A percentile compares a stretch with the other conserved stretches of the same genome.
These are phyloP conservation scores for Willowsia nigromaculata DNA, from an alignment of 2,888 invertebrate genomes.

Conservation along the genomic window DNA sequence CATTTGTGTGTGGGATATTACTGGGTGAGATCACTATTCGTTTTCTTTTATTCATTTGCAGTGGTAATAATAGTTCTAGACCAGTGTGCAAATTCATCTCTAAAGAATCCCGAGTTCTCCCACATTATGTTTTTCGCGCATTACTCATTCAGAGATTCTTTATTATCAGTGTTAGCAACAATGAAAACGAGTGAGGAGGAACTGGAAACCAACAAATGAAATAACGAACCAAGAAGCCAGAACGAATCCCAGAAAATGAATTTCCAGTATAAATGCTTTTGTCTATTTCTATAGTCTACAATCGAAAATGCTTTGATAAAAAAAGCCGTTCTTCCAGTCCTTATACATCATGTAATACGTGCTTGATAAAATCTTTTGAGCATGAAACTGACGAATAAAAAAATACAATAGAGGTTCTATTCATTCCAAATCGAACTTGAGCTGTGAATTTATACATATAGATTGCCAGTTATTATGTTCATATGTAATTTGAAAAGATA, in stretches of 20 bases:
- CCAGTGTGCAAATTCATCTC: not conserved
- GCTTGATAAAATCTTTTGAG: not conserved
- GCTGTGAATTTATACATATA: too few species aligned
- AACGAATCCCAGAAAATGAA: not conserved
- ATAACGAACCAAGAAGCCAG: not conserved
- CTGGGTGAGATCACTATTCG: constrained; percentile 19
- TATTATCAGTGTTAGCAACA: constrained; percentile 11
- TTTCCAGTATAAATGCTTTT: too few species aligned
- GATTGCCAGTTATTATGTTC: too few species aligned
- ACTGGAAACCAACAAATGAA: not conserved
- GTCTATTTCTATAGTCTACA: too few species aligned
- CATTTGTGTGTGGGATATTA: not conserved
- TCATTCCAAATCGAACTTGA: not conserved
- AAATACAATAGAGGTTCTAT: too few species aligned
- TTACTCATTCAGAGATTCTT: constrained; percentile 23
- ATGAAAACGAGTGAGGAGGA: not conserved
- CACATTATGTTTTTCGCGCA: not conserved
- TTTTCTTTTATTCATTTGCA: constrained; percentile 27
- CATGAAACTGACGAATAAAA: too few species aligned
- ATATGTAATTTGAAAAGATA: too few species aligned
- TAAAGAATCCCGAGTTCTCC: not conserved
- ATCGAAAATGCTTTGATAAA: too few species aligned
- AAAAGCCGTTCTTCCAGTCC: too few species aligned
- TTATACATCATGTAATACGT: too few species aligned
- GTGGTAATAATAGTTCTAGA: not conserved